Evolutionary conservation across 1,140 invertebrate species (phyloP).

Genomic region (Leptinotarsa texana): DNA sequence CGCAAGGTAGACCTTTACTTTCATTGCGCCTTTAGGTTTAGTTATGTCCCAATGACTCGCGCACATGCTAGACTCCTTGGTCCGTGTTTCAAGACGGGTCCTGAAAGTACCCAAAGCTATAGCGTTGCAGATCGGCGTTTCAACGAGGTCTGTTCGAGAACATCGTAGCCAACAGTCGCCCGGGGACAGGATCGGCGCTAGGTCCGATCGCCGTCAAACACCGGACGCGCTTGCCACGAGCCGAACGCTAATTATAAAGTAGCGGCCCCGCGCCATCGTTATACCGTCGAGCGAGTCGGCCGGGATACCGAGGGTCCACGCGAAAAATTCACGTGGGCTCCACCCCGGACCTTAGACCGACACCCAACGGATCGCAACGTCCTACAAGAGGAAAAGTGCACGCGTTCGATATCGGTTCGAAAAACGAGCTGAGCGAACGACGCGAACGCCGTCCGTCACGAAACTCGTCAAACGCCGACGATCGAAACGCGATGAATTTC

Average conservation of each 20-base stretch:
- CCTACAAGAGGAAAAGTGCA: conserved; percentile 60
- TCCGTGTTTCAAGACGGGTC: conserved; percentile 83
- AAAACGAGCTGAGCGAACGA: conserved; percentile 43
- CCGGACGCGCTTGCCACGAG: conserved; percentile 46
- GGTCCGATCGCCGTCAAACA: conserved; percentile 32
- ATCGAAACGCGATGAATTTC: conserved; percentile 63
- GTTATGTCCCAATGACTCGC: conserved; percentile 41
- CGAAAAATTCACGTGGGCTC: conserved; percentile 43
- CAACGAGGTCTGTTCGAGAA: no score
- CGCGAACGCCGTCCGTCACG: conserved; percentile 47
- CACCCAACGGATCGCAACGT: conserved; percentile 59
- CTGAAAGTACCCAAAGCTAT: conserved; percentile 64
- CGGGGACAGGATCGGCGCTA: conserved; percentile 10
- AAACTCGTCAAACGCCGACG: conserved; percentile 76
- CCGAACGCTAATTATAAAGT: conserved; percentile 40
- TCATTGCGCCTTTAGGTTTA: no score
- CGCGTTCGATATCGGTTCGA: conserved; percentile 52
- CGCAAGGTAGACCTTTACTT: no score
- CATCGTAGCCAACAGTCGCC: no score
- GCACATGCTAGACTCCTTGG: no score
- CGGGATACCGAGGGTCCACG: conserved; percentile 38
- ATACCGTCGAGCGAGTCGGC: conserved; percentile 45
- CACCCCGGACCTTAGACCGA: conserved; percentile 50
- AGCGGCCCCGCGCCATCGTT: conserved; percentile 33
- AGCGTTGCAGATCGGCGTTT: no score